Evolutionary conservation across 2,888 invertebrate species (phyloP).

Genomic region (Synanthedon vespiformis): DNA sequence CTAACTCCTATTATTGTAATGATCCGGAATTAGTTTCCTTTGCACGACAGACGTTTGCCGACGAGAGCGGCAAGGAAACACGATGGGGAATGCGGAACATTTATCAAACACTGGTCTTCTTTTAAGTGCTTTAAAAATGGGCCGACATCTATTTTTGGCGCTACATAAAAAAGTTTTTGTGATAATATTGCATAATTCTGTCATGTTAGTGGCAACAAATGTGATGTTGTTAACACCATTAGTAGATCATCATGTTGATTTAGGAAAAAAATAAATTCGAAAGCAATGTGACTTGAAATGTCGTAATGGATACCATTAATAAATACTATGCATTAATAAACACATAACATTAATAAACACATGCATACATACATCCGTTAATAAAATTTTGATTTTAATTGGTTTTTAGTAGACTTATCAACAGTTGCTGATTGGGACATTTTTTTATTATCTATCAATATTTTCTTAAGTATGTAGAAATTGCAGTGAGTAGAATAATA

Average conservation of each 20-base stretch:
- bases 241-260: not conserved
- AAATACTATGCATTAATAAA: too few relatives aligned
- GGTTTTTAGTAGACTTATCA: too few relatives aligned
- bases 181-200: not conserved
- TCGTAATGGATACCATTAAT: too few relatives aligned
- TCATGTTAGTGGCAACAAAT: not conserved
- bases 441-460: too few relatives aligned
- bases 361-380: too few relatives aligned
- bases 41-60: not conserved
- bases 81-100: conserved; percentile 6
- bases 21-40: conserved; percentile 8
- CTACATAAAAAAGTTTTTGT: conserved; percentile 1
- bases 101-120: conserved; percentile 5
- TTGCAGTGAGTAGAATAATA: too few relatives aligned
- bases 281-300: too few relatives aligned
- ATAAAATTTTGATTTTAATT: too few relatives aligned
- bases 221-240: not conserved
- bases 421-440: too few relatives aligned
- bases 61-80: not conserved
- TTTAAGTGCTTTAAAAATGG: conserved; percentile 6
- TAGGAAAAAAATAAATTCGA: not conserved
- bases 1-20: conserved; percentile 7
- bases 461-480: too few relatives aligned
- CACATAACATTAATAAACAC: too few relatives aligned
- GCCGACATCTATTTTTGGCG: conserved; percentile 3